Evolutionary conservation across 2,888 invertebrate genomes (phyloP), one percentile per base, ranked within the genome.

Genomic region (Omphaloscelis lunosa): DNA sequence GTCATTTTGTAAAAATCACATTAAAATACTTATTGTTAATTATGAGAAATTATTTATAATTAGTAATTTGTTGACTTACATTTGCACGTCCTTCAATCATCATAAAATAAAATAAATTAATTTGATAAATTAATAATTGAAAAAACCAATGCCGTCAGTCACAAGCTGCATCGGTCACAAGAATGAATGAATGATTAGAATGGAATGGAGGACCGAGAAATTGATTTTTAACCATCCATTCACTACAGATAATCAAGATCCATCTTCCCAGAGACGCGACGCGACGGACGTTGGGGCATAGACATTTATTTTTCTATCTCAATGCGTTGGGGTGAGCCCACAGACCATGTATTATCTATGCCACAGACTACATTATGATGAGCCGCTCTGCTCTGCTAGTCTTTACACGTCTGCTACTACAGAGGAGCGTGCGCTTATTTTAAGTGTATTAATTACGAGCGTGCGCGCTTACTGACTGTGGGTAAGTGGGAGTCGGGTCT

Each of bases 41-140:
- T 39, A 11, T 58, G n/a, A 56, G 8, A 17, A 62, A 45, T 4
- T 12, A 67, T n/a, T 9, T 63, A 41, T 65, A 67, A 61, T 71
- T n/a, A 72, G 11, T 39, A 68, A 39, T 27, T 34, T 61, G 23
- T 56, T 71, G 75, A 95, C 96, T 96, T 92, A 96, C 96, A 95
- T 96, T 97, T 89, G 96, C 95, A 80, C 96, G 95, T 86, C 97
- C 96, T 92, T 96, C 96, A 95, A 97, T 97, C 97, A 97, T 97
- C 89, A 94, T 96, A 96, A 92, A 91, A 89, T 80, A 91, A 93
- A 91, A 88, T 87, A 90, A 91, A 92, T 89, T 89, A 90, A 90
- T 90, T 84, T 39, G 34, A 27, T 89, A 93, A 92, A 82, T 9
- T 90, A 92, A 86, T 83, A 81, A 86, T 84, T 66, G 82, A 77